Evolutionary conservation across 2,113 vertebrate genomes (phyloP).

Genomic region (Lophura nycthemera): DNA sequence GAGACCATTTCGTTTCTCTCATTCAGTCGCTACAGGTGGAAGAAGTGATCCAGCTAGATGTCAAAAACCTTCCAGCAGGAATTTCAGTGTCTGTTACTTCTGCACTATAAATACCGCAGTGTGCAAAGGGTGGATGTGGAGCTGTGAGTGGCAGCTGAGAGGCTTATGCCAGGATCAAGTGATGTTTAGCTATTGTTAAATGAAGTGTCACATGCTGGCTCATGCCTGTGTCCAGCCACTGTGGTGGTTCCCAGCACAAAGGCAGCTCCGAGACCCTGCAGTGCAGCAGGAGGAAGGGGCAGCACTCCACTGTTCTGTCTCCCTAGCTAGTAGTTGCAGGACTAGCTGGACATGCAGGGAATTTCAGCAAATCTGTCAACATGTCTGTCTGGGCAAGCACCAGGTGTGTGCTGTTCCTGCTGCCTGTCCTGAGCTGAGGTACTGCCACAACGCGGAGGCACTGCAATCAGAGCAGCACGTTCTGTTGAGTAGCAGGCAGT

Average conservation of each 20-base stretch:
- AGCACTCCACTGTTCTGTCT: rapidly evolving
- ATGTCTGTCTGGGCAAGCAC: rapidly evolving
- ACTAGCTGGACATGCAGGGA: neutral
- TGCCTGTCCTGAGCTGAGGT: rapidly evolving
- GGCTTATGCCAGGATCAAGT: conserved; percentile 58
- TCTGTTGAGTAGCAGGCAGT: neutral
- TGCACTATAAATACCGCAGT: conserved; percentile 59
- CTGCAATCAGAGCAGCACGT: neutral
- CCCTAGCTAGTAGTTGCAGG: neutral
- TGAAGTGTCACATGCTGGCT: conserved; percentile 44
- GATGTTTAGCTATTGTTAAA: conserved; percentile 24
- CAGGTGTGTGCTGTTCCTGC: neutral
- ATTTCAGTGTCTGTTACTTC: conserved; percentile 63
- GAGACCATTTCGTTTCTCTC: neutral
- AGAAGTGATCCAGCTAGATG: conserved; percentile 39
- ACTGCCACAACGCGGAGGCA: neutral
- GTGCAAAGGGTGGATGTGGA: conserved; percentile 50
- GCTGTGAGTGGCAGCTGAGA: conserved; percentile 36
- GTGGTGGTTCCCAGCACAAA: neutral
- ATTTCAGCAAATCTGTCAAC: neutral
- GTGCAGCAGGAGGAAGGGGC: neutral
- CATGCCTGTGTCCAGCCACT: rapidly evolving
- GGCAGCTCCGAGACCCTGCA: neutral
- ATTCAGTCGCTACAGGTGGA: neutral
- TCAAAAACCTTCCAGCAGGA: conserved; percentile 4